Base-by-base conservation (phyloP, 2,113 vertebrate species). In the Otis tarda region DNA sequence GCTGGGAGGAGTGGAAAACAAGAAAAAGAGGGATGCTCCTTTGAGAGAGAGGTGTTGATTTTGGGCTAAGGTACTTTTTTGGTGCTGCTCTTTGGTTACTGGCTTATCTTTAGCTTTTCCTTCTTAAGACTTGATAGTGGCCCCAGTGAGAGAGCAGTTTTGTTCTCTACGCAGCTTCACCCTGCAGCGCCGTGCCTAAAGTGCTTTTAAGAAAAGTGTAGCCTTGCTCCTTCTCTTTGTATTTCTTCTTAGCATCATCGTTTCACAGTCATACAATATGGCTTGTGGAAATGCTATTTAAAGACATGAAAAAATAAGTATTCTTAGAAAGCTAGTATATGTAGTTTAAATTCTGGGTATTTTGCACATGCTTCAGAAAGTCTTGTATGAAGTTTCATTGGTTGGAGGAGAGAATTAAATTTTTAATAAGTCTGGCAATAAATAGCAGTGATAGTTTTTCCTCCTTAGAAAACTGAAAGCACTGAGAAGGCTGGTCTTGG, bases 271-370 rank as follows among this genome's bases (percentile, higher is more conserved):
- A 12, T 89, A 25, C 74, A 83, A 52, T 85, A 73, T 3, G 10
- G 39, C 76, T 86, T 94, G 49, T 68, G 63, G 69, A 87, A 95
- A 83, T 77, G 74, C 93, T 91, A 21, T 93, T 87, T 74, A 74
- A 31, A 73, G 47, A 59, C 56, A 49, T 76, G 90, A 93, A 76
- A 55, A 80, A 69, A 24, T 10, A 35, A 33, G 14, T 45, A 7
- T 83, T 95, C 61, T 92, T 93, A 63, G 86, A 59, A 76, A 71
- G 61, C 37, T 33, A 10, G 21, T 20, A 3, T 67, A 63, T 12
- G 37, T 83, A 56, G 31, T 74, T 94, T 89, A 78, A 83, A 43
- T 90, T 96, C 68, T 82, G 79, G 55, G 57, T 73, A 37, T n/a
- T 49, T 77, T 89, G 31, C 35, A 14, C 9, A 9, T 90, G 39